Conservation (phyloP, 2,888 invertebrate species). For the Charanyca ferruginea region DNA sequence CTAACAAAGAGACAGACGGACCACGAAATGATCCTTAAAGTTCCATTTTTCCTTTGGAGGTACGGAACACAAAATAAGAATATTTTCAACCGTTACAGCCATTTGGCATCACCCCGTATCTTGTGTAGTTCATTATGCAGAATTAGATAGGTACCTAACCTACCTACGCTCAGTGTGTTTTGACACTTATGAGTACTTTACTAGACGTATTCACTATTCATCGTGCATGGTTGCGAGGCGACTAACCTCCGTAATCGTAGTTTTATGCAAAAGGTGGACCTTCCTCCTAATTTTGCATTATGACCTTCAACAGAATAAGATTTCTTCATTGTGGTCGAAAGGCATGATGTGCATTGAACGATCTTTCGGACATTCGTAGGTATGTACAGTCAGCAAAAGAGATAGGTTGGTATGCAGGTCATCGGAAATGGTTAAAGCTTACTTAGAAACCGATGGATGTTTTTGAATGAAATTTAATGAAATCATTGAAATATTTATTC, state of each 20-base stretch:
- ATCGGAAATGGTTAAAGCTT: too few relatives aligned
- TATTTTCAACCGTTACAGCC: too few relatives aligned
- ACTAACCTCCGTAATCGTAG: slow-evolving; percentile 33
- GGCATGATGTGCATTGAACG: slow-evolving; percentile 47
- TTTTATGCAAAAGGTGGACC: slow-evolving; percentile 23
- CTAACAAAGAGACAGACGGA: too few relatives aligned
- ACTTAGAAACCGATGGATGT: too few relatives aligned
- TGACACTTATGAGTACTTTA: background rate
- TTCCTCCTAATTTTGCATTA: slow-evolving; percentile 50
- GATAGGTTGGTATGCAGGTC: too few relatives aligned
- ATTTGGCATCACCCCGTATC: background rate
- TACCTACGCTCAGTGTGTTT: background rate
- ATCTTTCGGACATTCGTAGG: slow-evolving; percentile 40
- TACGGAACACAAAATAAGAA: too few relatives aligned
- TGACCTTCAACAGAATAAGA: slow-evolving; percentile 50
- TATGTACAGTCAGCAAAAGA: too few relatives aligned
- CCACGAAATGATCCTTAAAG: too few relatives aligned
- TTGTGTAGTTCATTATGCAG: background rate
- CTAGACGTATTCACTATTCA: slow-evolving; percentile 62
- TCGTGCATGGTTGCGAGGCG: slow-evolving; percentile 59
- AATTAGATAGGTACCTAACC: too few relatives aligned
- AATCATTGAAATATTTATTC: too few relatives aligned
- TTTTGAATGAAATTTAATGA: too few relatives aligned
- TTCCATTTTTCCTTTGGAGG: too few relatives aligned
- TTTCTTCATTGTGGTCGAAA: slow-evolving; percentile 54